Conservation (phyloP, 2,113 vertebrate species). For the Microtus montanus region DNA sequence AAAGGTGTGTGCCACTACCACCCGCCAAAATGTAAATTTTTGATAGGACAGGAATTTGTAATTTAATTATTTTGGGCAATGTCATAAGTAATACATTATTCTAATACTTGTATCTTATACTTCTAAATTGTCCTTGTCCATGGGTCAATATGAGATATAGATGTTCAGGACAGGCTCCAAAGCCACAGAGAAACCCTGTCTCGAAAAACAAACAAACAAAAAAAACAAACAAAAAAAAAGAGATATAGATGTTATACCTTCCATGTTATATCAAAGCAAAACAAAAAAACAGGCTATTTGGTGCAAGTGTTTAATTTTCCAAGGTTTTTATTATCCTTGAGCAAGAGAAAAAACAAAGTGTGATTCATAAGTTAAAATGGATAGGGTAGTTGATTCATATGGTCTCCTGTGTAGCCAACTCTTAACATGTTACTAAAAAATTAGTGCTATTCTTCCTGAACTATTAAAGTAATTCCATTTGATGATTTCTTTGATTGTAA, state of each 20-base stretch:
- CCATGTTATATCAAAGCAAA: neutral
- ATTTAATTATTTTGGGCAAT: neutral
- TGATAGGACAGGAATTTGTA: neutral
- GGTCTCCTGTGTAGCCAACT: neutral
- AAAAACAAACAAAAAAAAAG: too few species aligned
- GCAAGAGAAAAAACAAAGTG: conserved; percentile 2
- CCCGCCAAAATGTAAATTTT: neutral
- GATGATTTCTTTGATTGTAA: neutral
- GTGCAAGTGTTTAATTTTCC: conserved; percentile 30
- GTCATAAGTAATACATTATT: conserved; percentile 17
- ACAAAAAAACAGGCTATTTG: neutral
- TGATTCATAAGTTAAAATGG: conserved; percentile 8
- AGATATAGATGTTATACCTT: conserved; percentile 7
- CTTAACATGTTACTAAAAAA: neutral
- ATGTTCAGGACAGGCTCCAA: too few species aligned
- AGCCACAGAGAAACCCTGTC: too few species aligned
- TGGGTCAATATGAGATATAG: neutral
- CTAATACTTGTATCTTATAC: neutral
- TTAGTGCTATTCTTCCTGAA: conserved; percentile 4
- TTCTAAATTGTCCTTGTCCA: conserved; percentile 22
- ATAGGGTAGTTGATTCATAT: conserved; percentile 27
- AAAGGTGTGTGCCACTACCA: neutral
- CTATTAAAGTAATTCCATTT: neutral
- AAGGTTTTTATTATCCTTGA: conserved; percentile 37
- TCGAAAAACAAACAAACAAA: too few species aligned